Percentiles rank a stretch among this genome's conserved stretches.
Evolutionary conservation across 2,113 vertebrate genomes (phyloP).

Genomic region (Setophaga petechia): DNA sequence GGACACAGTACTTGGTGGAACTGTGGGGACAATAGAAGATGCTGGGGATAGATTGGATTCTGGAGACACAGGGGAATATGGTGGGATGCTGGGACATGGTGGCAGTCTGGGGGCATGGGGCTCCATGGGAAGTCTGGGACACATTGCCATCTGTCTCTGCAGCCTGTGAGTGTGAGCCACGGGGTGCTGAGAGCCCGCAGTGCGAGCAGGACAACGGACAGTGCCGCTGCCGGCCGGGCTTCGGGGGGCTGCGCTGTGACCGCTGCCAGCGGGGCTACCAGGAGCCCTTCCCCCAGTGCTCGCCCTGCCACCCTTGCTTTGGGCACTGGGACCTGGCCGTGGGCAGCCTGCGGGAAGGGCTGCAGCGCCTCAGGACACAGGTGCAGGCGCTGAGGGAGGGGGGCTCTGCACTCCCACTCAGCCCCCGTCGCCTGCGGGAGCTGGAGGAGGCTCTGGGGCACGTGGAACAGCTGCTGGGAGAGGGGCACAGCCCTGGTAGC

Average conservation of each 20-base stretch:
- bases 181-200: slow-evolving; percentile 75
- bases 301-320: slow-evolving; percentile 85
- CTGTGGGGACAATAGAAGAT: neutral
- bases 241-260: slow-evolving; percentile 73
- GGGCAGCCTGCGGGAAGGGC: slow-evolving; percentile 60
- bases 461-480: slow-evolving; percentile 64
- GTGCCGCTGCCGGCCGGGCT: slow-evolving; percentile 78
- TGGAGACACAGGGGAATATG: neutral
- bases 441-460: slow-evolving; percentile 75
- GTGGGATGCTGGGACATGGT: neutral
- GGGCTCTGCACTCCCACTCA: slow-evolving; percentile 18
- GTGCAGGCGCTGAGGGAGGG: slow-evolving; percentile 67
- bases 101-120: neutral
- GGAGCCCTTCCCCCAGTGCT: slow-evolving; percentile 79
- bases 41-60: neutral
- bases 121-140: neutral
- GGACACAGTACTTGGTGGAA: neutral
- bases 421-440: slow-evolving; percentile 63
- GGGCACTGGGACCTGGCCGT: slow-evolving; percentile 78
- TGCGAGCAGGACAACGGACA: slow-evolving; percentile 76
- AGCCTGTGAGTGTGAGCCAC: slow-evolving; percentile 82
- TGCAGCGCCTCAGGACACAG: slow-evolving; percentile 60
- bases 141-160: neutral
- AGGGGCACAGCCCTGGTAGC: neutral
- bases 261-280: slow-evolving; percentile 80